Base-by-base conservation (phyloP, 2,888 invertebrate genomes). In the Hydropsyche betteni region DNA sequence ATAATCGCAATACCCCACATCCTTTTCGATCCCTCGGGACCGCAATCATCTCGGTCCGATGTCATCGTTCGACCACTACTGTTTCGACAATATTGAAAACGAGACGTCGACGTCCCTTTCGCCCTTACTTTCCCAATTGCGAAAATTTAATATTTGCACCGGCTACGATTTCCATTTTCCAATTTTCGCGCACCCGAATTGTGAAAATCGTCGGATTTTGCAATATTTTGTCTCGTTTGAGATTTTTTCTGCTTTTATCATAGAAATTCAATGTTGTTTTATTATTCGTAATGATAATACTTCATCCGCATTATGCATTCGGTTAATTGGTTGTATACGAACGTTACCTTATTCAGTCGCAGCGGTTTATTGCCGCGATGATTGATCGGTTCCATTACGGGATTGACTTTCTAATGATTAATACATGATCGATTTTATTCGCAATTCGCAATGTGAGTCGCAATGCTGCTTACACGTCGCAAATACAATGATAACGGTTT, bases 61-160 rank as follows among this genome's bases (percentile, higher is more conserved):
- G 44, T 16, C 24, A 58, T 16, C 14, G 8, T 24, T 24, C 24
- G 16, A 8, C 16, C 58, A 16, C 14, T 8, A 58, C 58, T 24
- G 58, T 58, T 58, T 58, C 24, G 61, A 24, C 10, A 33, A 69
- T 69, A 69, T 69, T 51, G 69, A 51, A 51, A 14, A 24, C 38
- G 69, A 69, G 12, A n/a, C 69, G 50, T 14, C 6, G 0, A 34
- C 68, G 68, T 24, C 24, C 24, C 24, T 8, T 44, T 44, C 44
- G 10, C 44, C 10, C 6, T 44, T 4, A 50, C 38, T 51, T 69
- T 51, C 44, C 51, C 38, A 50, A 69, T 69, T 69, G 69, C 50
- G 69, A 50, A 69, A 69, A 69, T 69, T 69, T 51, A 69, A 69
- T 69, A 69, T 69, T 44, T 69, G 51, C 69, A 16, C 33, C 50